Conservation (phyloP, 2,888 invertebrate genomes). For the Arge pagana region DNA sequence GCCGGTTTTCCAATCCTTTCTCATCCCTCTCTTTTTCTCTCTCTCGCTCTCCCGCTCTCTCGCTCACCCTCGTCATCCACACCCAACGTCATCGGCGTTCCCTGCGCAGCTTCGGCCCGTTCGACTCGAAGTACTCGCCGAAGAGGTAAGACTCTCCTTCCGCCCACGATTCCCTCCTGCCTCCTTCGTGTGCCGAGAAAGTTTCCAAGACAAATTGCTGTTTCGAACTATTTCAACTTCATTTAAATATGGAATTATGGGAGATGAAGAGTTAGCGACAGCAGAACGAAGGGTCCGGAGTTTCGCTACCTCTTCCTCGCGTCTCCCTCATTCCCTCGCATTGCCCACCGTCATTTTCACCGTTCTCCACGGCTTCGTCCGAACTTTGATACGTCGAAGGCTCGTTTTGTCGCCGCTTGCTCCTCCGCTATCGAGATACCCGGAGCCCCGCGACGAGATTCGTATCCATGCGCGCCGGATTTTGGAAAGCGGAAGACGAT, state of each 20-base stretch:
- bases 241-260: constrained; percentile 52
- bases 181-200: constrained; percentile 35
- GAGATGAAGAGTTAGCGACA: constrained; percentile 34
- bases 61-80: too few species aligned
- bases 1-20: too few species aligned
- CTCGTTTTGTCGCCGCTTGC: not conserved
- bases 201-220: constrained; percentile 50
- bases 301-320: constrained; percentile 23
- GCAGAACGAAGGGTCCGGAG: constrained; percentile 29
- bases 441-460: not conserved
- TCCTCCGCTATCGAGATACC: not conserved
- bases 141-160: too few species aligned
- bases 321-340: too few species aligned
- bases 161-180: too few species aligned
- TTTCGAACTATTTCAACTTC: constrained; percentile 51
- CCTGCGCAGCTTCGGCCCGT: too few species aligned
- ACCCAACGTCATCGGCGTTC: too few species aligned
- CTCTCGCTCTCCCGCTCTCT: too few species aligned
- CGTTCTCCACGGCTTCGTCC: not conserved
- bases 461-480: constrained; percentile 20
- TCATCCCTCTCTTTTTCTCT: too few species aligned
- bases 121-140: too few species aligned
- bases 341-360: too few species aligned
- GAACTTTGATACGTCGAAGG: not conserved
- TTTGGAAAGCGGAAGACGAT: not conserved